Percentiles rank a stretch among this genome's conserved stretches.
phyloP scores from a whole-genome alignment of 2,888 invertebrate genomes.

The Cerastis leucographa region DNA sequence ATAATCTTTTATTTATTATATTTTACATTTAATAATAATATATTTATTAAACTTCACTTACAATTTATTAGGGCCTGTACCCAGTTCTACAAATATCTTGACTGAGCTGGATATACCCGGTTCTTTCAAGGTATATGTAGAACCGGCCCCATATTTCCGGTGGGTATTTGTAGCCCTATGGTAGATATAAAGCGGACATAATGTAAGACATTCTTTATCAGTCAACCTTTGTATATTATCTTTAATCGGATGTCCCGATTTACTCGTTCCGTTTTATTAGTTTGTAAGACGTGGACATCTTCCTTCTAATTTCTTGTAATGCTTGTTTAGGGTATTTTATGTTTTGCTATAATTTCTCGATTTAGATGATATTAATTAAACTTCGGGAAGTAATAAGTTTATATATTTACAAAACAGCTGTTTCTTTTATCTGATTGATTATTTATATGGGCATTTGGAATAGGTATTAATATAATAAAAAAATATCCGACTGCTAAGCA shows the following conservation, averaged over 20 bases:
- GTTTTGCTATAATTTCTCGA: background rate
- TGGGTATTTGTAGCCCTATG: background rate
- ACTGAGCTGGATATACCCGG: background rate
- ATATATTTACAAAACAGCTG: background rate
- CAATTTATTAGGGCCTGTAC: background rate
- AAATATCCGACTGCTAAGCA: background rate
- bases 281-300: no score
- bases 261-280: background rate
- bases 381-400: background rate
- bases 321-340: background rate
- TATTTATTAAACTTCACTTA: background rate
- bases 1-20: constrained; percentile 17
- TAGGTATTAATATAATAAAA: background rate
- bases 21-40: constrained; percentile 7
- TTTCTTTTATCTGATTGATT: background rate
- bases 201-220: background rate
- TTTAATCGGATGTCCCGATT: background rate
- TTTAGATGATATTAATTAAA: background rate
- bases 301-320: no score
- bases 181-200: background rate
- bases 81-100: background rate
- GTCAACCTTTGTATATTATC: background rate
- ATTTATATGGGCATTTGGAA: background rate
- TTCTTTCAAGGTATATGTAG: background rate
- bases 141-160: background rate